A percentile compares a stretch with the other conserved stretches of the same genome.
Conservation (phyloP, 2,113 vertebrate genomes). For the Elgaria multicarinata region DNA sequence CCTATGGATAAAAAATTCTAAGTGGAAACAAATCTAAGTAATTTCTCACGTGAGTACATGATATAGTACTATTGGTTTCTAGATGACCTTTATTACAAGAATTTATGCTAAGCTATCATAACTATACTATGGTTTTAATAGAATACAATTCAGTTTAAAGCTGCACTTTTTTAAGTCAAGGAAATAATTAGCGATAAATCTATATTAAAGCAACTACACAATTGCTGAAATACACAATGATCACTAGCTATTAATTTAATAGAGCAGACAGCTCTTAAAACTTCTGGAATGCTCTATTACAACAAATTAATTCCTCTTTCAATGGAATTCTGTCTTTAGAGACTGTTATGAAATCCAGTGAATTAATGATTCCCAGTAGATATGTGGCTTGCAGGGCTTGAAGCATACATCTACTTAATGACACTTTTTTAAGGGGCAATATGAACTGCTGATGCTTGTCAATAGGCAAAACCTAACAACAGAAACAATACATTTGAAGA, state of each 20-base stretch:
- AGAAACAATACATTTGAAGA: not conserved
- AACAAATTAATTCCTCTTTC: constrained; percentile 11
- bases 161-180: constrained; percentile 15
- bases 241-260: constrained; percentile 2
- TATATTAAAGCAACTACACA: constrained; percentile 10
- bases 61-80: constrained; percentile 48
- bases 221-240: constrained; percentile 13
- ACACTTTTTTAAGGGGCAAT: not conserved
- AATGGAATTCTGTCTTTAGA: not conserved
- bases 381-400: not conserved
- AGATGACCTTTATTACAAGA: not conserved
- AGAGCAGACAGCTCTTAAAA: not conserved
- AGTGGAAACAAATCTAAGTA: not conserved
- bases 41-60: not conserved
- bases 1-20: not conserved
- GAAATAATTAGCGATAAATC: constrained; percentile 25
- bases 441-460: not conserved
- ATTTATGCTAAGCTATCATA: constrained; percentile 52
- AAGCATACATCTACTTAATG: not conserved
- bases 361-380: not conserved
- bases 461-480: not conserved
- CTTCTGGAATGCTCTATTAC: not conserved
- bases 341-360: not conserved
- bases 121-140: constrained; percentile 35
- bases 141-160: not conserved